These are phyloP conservation scores for Onychostoma macrolepis DNA, from an alignment of 2,113 vertebrate species.

Conservation along the genomic window DNA sequence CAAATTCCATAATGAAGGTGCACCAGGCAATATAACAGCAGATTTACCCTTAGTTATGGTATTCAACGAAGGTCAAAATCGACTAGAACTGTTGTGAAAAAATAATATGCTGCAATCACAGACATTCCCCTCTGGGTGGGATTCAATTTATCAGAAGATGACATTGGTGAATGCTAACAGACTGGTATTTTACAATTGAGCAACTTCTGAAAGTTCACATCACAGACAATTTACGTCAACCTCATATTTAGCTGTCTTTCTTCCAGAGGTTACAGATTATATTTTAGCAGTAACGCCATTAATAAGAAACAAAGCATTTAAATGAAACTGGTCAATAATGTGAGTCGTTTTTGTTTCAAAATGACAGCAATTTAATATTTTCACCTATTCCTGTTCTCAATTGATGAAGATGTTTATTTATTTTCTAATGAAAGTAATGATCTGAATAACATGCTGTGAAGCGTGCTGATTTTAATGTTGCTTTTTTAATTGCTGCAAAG, in stretches of 20 bases:
- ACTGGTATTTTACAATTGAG: background rate
- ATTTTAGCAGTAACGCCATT: background rate
- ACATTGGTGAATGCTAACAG: background rate
- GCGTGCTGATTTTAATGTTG: conserved; percentile 27
- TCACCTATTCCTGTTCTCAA: background rate
- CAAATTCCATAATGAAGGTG: background rate
- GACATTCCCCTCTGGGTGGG: background rate
- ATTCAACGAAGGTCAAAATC: background rate
- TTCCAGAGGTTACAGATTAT: background rate
- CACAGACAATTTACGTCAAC: background rate
- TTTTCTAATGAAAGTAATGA: conserved; percentile 32
- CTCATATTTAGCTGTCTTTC: background rate
- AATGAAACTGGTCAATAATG: background rate
- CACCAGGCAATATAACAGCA: background rate
- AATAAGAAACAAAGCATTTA: background rate
- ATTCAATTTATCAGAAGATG: background rate
- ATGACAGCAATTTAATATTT: background rate
- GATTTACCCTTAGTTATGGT: background rate
- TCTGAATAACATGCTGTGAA: conserved; percentile 30
- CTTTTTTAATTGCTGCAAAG: conserved; percentile 31
- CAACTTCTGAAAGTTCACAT: background rate
- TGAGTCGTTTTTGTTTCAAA: background rate
- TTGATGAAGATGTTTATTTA: conserved; percentile 1
- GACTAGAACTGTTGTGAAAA: background rate
- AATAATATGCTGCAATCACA: background rate